Conservation (phyloP, 2,113 vertebrate genomes). For the Protobothrops mucrosquamatus region DNA sequence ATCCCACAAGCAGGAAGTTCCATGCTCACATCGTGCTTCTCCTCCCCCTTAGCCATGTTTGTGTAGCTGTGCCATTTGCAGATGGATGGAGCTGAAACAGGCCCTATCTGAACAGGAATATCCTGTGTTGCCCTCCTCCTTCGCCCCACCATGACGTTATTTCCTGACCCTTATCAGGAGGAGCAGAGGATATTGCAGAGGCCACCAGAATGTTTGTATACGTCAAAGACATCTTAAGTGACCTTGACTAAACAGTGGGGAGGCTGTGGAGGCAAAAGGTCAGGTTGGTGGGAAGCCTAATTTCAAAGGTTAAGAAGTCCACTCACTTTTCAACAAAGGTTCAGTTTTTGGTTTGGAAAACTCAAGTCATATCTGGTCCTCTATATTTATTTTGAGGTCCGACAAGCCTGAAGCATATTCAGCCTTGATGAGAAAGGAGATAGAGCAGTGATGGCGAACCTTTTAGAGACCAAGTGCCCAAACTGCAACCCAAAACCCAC, state of each 20-base stretch:
- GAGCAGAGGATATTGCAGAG: neutral
- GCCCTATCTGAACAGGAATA: slow-evolving; percentile 50
- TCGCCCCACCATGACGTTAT: neutral
- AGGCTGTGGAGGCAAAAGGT: neutral
- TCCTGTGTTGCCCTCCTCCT: neutral
- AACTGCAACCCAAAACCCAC: no score
- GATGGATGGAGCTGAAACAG: slow-evolving; percentile 41
- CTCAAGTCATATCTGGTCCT: neutral
- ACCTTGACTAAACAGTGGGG: neutral
- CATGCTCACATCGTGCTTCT: neutral
- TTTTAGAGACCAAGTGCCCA: no score
- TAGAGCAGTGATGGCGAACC: no score
- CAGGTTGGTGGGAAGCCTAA: neutral
- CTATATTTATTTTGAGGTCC: neutral
- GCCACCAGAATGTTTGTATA: neutral
- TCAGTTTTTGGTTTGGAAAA: neutral
- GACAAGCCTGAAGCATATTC: neutral
- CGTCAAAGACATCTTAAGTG: neutral
- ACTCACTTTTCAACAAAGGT: neutral
- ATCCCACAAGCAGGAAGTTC: neutral
- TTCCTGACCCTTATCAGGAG: slow-evolving; percentile 50
- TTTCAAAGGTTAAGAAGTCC: neutral
- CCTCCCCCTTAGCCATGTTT: neutral
- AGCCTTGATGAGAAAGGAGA: neutral
- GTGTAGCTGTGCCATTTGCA: slow-evolving; percentile 46